phyloP scores from a whole-genome alignment of 2,113 vertebrate genomes.

The Barnardius zonarius region DNA sequence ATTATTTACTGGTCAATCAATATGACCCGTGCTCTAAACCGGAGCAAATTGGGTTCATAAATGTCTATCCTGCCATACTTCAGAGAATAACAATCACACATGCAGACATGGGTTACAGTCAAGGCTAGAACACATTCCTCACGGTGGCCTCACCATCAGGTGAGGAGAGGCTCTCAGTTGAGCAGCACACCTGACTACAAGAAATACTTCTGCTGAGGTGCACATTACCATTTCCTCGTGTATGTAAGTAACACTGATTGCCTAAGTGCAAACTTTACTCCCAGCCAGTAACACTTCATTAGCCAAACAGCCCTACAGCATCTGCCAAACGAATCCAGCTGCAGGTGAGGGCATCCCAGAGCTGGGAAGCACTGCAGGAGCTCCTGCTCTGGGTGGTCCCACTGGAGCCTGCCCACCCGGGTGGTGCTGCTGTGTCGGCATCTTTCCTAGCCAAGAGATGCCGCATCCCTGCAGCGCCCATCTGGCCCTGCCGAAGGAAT shows the following conservation, averaged over 20 bases:
- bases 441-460: not conserved
- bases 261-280: not conserved
- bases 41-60: not conserved
- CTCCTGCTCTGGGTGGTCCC: not conserved
- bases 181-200: not conserved
- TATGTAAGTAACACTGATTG: not conserved
- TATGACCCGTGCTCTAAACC: not conserved
- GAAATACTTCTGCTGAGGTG: not conserved
- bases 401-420: rapidly evolving
- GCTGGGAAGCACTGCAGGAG: not conserved
- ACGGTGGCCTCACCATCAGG: rapidly evolving
- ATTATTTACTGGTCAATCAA: constrained; percentile 25
- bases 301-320: not conserved
- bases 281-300: not conserved
- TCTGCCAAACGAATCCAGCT: not conserved
- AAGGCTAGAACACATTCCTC: not conserved
- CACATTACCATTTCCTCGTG: not conserved
- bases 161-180: not conserved
- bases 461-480: not conserved
- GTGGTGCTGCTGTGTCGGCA: not conserved
- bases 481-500: not conserved
- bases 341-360: not conserved
- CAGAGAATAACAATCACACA: not conserved
- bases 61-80: not conserved
- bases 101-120: not conserved